Evolutionary conservation across 2,113 vertebrate species (phyloP).

Genomic region (Uria lomvia): DNA sequence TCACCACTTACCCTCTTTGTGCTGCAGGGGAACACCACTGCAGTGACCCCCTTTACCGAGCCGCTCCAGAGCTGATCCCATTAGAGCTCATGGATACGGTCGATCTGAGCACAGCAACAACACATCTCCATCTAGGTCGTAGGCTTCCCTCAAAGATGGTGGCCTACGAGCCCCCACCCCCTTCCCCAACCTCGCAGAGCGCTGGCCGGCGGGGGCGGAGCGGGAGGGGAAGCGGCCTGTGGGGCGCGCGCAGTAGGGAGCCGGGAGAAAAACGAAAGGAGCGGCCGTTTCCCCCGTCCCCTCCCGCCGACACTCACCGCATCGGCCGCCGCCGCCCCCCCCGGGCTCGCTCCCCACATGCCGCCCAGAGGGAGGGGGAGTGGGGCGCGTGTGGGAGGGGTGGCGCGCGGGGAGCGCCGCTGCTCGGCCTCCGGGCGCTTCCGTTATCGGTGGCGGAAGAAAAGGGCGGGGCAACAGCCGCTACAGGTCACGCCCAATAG

Average conservation of each 20-base stretch:
- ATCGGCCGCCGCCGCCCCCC: neutral
- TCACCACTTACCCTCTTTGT: neutral
- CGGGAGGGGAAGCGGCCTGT: neutral
- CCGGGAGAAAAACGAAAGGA: neutral
- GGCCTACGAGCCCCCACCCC: neutral
- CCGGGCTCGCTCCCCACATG: neutral
- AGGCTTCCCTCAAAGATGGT: neutral
- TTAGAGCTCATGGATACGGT: neutral
- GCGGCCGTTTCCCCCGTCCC: neutral
- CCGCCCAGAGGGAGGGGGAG: neutral
- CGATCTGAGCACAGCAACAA: neutral
- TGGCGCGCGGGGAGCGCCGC: neutral
- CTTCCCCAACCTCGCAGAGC: neutral
- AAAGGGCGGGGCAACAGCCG: neutral
- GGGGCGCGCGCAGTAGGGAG: neutral
- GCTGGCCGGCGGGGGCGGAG: neutral
- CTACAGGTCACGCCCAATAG: neutral
- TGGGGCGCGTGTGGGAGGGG: no score
- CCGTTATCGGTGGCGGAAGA: neutral
- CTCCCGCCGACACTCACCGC: slow-evolving; percentile 9
- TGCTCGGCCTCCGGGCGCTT: neutral
- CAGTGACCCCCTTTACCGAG: neutral
- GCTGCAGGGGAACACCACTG: neutral
- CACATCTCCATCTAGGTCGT: neutral
- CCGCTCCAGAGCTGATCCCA: neutral